Conservation (phyloP, 1,140 invertebrate genomes). For the Danaus melanippus region DNA sequence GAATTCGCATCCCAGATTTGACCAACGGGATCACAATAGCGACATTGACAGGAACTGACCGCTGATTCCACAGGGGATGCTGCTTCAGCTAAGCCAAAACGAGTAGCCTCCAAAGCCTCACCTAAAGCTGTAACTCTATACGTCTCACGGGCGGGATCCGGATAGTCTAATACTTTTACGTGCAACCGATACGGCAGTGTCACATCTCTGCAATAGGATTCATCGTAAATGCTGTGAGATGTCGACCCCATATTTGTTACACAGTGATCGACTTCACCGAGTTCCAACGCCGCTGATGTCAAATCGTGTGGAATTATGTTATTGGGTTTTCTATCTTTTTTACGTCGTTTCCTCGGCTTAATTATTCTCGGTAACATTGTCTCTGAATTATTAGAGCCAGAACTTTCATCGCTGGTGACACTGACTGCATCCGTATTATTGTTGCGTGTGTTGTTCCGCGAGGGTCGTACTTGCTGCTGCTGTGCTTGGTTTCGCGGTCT, state of each 20-base stretch:
- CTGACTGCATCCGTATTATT: constrained; percentile 78
- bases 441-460: constrained; percentile 49
- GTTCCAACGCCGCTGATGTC: constrained; percentile 40
- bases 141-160: constrained; percentile 48
- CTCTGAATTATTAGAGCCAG: constrained; percentile 79
- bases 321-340: constrained; percentile 87
- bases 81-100: constrained; percentile 54
- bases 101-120: constrained; percentile 64
- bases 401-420: constrained; percentile 84
- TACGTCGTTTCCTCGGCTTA: constrained; percentile 89
- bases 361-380: constrained; percentile 88
- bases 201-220: constrained; percentile 58
- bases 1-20: constrained; percentile 83
- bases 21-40: constrained; percentile 83
- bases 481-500: constrained; percentile 55
- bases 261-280: constrained; percentile 51
- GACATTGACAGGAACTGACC: constrained; percentile 81
- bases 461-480: constrained; percentile 48
- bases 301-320: constrained; percentile 61
- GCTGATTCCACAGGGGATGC: constrained; percentile 63
- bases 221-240: constrained; percentile 54
- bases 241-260: constrained; percentile 41
- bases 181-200: constrained; percentile 58
- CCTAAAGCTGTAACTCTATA: constrained; percentile 60
- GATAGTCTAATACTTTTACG: constrained; percentile 58